Conservation (phyloP, 2,113 vertebrate species). For the Microtus richardsoni region DNA sequence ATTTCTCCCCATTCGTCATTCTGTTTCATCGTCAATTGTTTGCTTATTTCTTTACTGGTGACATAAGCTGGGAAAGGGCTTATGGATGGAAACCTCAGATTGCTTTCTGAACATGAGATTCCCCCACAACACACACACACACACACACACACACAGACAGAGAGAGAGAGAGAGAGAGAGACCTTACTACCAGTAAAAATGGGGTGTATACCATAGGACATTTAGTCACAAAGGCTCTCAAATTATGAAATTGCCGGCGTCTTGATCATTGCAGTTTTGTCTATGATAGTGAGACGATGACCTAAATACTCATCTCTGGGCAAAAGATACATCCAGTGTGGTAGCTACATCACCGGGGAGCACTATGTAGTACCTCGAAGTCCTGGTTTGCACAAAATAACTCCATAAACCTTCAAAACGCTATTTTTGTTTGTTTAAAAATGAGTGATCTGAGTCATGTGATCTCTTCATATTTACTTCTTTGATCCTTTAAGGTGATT, state of each 20-base stretch:
- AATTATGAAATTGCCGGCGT: neutral
- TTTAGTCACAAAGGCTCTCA: neutral
- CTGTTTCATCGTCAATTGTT: neutral
- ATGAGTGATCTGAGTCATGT: neutral
- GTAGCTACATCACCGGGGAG: too few relatives aligned
- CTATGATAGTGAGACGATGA: neutral
- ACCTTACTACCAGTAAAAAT: neutral
- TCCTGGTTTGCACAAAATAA: neutral
- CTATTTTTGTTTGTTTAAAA: neutral
- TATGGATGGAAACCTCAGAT: neutral
- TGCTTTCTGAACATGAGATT: too few relatives aligned
- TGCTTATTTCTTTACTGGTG: neutral
- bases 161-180: too few relatives aligned
- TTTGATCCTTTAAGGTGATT: slow-evolving; percentile 20
- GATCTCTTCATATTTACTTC: slow-evolving; percentile 23
- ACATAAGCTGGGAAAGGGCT: neutral
- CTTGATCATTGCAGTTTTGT: neutral
- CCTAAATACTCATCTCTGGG: neutral
- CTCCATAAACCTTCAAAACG: neutral
- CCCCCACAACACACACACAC: neutral
- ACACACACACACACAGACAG: neutral
- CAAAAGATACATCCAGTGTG: neutral
- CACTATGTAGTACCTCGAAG: neutral
- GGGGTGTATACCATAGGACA: neutral
- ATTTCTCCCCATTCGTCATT: neutral